Evolutionary conservation across 2,113 vertebrate species (phyloP), one percentile per base, ranked within the genome.

Genomic region (Garra rufa): DNA sequence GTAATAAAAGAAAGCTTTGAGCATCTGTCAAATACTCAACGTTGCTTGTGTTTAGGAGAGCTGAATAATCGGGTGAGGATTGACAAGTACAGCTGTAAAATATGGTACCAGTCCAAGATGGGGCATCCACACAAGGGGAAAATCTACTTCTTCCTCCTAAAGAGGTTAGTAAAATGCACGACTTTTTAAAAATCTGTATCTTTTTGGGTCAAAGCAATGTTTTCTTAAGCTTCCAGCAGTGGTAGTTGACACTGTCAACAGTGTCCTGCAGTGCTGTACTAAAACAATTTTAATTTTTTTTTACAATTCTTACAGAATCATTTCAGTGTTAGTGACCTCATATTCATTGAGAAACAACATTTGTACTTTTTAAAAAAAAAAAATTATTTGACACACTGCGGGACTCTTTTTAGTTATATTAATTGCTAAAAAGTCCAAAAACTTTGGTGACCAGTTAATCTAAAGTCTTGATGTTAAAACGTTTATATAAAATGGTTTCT

Each of bases 61-160:
- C 26, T 82, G 52, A 69, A 44, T 38, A 46, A 26, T 55, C 13
- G 1, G 15, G 19, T 17, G 6, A 15, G 26, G 70, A 28, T n/a
- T 17, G 28, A 17, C 30, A 13, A 43, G 69, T 67, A 34, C 21
- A 59, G 30, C 44, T 14, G n/a, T 21, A 81, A 38, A 77, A 87
- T 88, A 92, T 86, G 61, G 91, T 92, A 85, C 88, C 93, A 44
- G 79, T 38, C 63, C 86, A 89, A 67, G 88, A 85, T 76, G 89
- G 90, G 46, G n/a, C 85, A 38, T 38, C 28, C 17, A 30, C 55
- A 79, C 19, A 84, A 14, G 85, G 76, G 79, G 87, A 89, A 67
- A 89, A 89, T 10, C 90, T 88, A 0, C 91, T 92, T 14, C 89
- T 91, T 85, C 88, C 92, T 87, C 91, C 92, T 83, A 87, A 90